These are phyloP conservation scores for Melozone crissalis DNA, from an alignment of 2,113 vertebrate genomes.

Conservation along the genomic window DNA sequence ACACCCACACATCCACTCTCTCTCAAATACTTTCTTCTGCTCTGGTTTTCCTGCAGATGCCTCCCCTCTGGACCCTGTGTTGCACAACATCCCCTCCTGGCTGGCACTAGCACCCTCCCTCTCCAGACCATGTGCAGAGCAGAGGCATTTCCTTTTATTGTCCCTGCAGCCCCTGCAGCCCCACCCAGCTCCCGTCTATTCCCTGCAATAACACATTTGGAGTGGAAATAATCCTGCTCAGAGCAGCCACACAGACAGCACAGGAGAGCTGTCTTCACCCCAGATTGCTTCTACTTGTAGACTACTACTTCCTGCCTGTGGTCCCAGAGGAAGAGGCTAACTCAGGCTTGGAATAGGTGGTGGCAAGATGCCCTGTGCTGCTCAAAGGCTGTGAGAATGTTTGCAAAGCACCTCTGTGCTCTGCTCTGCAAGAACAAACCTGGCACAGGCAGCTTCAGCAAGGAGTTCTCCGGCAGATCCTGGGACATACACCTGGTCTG, in stretches of 20 bases:
- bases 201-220: background rate
- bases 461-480: background rate
- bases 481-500: background rate
- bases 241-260: background rate
- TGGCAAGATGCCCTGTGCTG: background rate
- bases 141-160: slow-evolving; percentile 56
- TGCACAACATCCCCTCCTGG: background rate
- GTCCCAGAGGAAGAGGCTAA: background rate
- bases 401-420: background rate
- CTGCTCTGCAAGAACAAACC: background rate
- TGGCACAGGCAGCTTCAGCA: background rate
- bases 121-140: background rate
- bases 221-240: background rate
- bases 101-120: background rate
- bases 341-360: background rate
- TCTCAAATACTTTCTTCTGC: background rate
- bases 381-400: background rate
- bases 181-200: slow-evolving; percentile 2
- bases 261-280: background rate
- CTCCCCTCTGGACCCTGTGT: background rate
- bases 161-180: background rate
- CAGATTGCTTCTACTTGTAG: background rate
- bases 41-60: background rate
- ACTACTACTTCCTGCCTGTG: background rate
- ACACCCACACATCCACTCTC: background rate